These are phyloP conservation scores for Caerostris darwini DNA, from an alignment of 1,140 invertebrate genomes.

Conservation along the genomic window DNA sequence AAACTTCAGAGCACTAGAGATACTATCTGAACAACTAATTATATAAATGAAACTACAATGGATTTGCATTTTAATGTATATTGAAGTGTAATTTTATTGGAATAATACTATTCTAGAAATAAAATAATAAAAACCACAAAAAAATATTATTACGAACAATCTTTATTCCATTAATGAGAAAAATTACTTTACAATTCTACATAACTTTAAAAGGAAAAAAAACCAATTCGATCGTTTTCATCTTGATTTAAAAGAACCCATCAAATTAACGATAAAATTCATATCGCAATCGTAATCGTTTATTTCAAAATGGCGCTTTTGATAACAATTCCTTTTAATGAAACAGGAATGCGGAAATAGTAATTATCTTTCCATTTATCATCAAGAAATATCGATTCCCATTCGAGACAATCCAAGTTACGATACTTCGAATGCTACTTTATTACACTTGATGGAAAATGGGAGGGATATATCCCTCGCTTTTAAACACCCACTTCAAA, in stretches of 20 bases:
- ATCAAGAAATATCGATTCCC: not conserved
- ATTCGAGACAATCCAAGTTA: constrained; percentile 2
- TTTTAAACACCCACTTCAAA: not conserved
- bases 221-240: not conserved
- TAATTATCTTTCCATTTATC: constrained; percentile 11
- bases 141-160: not conserved
- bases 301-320: not conserved
- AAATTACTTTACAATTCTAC: not conserved
- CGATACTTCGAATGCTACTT: not conserved
- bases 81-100: too few species aligned
- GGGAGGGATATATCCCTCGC: not conserved
- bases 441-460: not conserved
- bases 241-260: not conserved
- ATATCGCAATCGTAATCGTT: not conserved
- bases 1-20: too few species aligned
- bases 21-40: too few species aligned
- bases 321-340: not conserved
- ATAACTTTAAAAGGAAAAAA: not conserved
- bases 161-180: not conserved
- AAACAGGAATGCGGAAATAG: constrained; percentile 1
- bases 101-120: too few species aligned
- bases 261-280: constrained; percentile 2
- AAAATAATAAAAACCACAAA: not conserved
- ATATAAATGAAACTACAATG: too few species aligned
- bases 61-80: too few species aligned